Percentiles rank a stretch among this genome's conserved stretches.
Evolutionary conservation across 37 sponge, comb jelly and placozoan species (phyloP).

Genomic region (Hormiphora californensis): DNA sequence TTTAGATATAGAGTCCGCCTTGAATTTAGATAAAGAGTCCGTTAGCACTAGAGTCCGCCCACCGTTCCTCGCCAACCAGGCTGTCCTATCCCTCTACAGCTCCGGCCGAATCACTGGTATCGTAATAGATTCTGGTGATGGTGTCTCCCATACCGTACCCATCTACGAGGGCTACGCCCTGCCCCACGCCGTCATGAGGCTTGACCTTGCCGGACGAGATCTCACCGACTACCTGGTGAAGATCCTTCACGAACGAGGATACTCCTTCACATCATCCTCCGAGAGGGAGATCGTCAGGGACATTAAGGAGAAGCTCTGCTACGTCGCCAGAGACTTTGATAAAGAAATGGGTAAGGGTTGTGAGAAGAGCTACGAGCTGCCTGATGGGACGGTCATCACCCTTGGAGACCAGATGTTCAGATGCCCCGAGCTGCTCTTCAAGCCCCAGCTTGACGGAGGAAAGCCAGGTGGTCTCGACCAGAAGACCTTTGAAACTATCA

Average conservation of each 20-base stretch:
- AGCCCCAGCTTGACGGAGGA: background rate
- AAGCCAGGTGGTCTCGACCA: background rate
- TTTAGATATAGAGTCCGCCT: no score
- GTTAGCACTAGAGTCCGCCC: no score
- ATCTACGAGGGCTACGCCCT: conserved; percentile 99
- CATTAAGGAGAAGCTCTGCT: conserved; percentile 66
- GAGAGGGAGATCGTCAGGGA: conserved; percentile 97
- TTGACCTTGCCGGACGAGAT: conserved; percentile 90
- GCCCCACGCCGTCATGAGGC: conserved; percentile 94
- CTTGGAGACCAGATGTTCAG: background rate
- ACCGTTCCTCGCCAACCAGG: no score
- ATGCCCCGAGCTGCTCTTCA: background rate
- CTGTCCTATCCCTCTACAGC: background rate
- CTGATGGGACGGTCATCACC: conserved; percentile 6
- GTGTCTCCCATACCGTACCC: conserved; percentile 95
- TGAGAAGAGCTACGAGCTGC: background rate
- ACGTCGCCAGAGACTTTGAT: conserved; percentile 10
- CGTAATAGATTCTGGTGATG: conserved; percentile 97
- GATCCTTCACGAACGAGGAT: conserved; percentile 93
- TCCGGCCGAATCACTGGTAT: conserved; percentile 90
- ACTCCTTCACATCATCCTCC: conserved; percentile 92
- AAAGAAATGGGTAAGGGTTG: background rate
- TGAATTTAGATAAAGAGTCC: no score
- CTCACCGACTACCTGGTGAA: conserved; percentile 95
- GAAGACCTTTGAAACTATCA: background rate